phyloP scores from a whole-genome alignment of 2,113 vertebrate species.

The Henicopernis longicauda region DNA sequence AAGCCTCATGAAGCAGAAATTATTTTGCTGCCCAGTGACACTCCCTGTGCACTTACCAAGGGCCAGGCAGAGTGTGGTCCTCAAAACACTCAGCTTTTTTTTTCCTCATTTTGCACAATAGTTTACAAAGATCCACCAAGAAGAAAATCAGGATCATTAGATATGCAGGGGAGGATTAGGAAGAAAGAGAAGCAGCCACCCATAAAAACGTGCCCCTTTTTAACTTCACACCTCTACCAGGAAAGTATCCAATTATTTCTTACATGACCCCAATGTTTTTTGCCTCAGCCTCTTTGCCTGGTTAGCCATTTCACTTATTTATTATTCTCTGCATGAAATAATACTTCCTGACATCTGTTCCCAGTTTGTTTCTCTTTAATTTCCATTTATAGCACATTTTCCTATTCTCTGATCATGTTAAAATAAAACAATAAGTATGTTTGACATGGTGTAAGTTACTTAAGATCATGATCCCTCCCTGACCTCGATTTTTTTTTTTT shows the following conservation, averaged over 20 bases:
- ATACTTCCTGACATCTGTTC: slow-evolving; percentile 63
- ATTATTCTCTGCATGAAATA: slow-evolving; percentile 52
- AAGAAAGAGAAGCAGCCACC: background rate
- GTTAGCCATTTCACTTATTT: slow-evolving; percentile 23
- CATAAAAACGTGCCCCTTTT: background rate
- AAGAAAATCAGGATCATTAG: background rate
- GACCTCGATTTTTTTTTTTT: background rate
- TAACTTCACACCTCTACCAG: background rate
- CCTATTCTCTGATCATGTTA: slow-evolving; percentile 54
- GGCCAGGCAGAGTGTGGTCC: background rate
- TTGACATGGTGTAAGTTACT: slow-evolving; percentile 46
- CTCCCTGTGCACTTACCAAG: background rate
- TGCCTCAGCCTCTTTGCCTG: background rate
- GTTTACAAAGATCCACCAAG: background rate
- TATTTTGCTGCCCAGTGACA: background rate
- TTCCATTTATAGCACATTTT: slow-evolving; percentile 68
- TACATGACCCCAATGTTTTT: background rate
- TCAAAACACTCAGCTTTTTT: background rate
- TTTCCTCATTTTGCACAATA: background rate
- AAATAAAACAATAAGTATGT: slow-evolving; percentile 62
- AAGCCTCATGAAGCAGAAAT: background rate
- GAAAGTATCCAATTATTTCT: background rate
- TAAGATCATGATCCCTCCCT: slow-evolving; percentile 20
- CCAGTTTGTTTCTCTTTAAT: slow-evolving; percentile 65
- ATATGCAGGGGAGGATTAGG: background rate